These are phyloP conservation scores for Lasioglossum zephyrum DNA, from an alignment of 2,888 invertebrate genomes.

Conservation along the genomic window DNA sequence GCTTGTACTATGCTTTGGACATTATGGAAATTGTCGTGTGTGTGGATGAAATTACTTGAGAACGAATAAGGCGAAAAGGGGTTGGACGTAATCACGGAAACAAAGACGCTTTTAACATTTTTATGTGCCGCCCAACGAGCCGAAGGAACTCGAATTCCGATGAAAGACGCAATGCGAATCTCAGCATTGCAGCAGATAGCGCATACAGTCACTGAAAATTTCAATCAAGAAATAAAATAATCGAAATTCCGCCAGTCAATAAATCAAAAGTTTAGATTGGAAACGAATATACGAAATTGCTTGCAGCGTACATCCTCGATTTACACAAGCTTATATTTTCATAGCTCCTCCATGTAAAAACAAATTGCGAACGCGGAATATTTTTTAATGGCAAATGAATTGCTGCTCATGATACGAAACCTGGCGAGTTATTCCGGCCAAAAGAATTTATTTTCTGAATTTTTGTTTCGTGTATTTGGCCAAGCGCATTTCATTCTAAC, in stretches of 20 bases:
- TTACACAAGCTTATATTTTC: neutral
- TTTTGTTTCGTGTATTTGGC: neutral
- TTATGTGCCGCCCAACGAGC: neutral
- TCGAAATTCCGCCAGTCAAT: neutral
- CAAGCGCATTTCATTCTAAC: neutral
- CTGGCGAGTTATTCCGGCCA: neutral
- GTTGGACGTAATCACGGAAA: constrained; percentile 12
- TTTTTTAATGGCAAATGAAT: neutral
- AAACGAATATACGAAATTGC: constrained; percentile 2
- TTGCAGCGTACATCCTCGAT: neutral
- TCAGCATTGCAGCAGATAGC: neutral
- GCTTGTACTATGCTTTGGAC: constrained; percentile 12
- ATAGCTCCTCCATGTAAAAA: neutral
- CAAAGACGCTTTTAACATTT: constrained; percentile 6
- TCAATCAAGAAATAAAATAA: neutral
- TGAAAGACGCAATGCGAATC: neutral
- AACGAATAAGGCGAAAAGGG: neutral
- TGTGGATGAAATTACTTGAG: constrained; percentile 29
- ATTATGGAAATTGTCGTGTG: constrained; percentile 34
- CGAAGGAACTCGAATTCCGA: neutral
- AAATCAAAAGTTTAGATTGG: neutral
- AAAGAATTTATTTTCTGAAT: neutral
- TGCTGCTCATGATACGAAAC: neutral
- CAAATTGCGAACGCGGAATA: neutral
- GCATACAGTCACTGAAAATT: neutral